Percentiles rank a stretch among this genome's conserved stretches.
These are phyloP conservation scores for Pachliopta kotzebuea DNA, from an alignment of 2,888 invertebrate genomes.

Conservation along the genomic window DNA sequence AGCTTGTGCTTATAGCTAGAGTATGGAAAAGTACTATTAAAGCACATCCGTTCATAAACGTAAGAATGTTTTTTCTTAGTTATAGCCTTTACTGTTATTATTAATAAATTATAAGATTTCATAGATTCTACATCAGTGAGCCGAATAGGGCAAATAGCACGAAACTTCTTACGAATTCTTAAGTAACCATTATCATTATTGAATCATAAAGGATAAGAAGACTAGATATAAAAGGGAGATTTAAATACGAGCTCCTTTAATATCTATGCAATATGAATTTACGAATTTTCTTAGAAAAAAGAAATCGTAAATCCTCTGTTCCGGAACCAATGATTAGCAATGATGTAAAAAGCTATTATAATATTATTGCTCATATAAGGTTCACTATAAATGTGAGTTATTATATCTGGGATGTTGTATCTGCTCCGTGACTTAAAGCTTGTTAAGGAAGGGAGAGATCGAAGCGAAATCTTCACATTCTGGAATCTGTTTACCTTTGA, in stretches of 20 bases:
- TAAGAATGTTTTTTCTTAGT: too few species aligned
- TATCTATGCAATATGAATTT: too few species aligned
- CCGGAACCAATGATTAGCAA: too few species aligned
- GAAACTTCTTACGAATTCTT: background rate
- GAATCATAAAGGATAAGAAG: too few species aligned
- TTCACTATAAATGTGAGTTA: background rate
- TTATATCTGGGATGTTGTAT: background rate
- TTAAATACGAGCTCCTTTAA: too few species aligned
- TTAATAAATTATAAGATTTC: too few species aligned
- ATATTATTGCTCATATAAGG: background rate
- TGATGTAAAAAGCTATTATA: background rate
- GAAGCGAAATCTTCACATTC: constrained; percentile 92
- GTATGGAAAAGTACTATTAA: background rate
- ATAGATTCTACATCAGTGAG: background rate
- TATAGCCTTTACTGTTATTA: too few species aligned
- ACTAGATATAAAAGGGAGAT: too few species aligned
- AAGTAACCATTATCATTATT: background rate
- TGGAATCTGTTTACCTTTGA: constrained; percentile 90
- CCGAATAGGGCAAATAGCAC: background rate
- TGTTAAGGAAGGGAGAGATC: constrained; percentile 88
- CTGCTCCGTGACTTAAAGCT: constrained; percentile 45
- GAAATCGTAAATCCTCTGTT: too few species aligned
- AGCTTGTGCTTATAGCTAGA: background rate
- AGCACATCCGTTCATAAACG: background rate
- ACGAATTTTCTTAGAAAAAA: too few species aligned